Base-by-base conservation (phyloP, 2,113 vertebrate species). In the Pelvicachromis taeniatus region DNA sequence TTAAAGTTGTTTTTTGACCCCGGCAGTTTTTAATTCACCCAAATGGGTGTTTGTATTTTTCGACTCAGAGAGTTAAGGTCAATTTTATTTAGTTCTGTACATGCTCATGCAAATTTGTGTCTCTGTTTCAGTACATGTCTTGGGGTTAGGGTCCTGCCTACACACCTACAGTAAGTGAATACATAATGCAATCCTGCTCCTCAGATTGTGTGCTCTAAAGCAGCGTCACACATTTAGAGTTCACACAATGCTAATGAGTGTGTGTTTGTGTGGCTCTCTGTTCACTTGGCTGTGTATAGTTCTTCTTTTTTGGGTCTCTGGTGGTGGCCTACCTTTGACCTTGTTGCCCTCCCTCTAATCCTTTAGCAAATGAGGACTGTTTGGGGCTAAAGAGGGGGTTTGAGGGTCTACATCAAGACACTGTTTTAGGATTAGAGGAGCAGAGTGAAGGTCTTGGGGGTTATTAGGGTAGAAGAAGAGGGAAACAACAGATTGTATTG, bases 331-430 rank as follows among this genome's bases (percentile, higher is more conserved):
- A 78, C 70, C 89, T 90, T 84, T 93, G 93, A 93, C 94, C 92
- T 84, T 19, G 4, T 50, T 91, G 93, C 92, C 92, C 94, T 83
- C 75, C 8, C 94, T 95, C 92, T 95, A 95, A 95, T 95, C 93
- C 95, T 92, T 88, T 33, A 92, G 92, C 93, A 95, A 95, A 95
- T 94, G 93, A 95, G 94, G 93, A 84, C 86, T 92, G 86, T 87
- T 79, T 87, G 80, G 85, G 88, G 86, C 86, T 89, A 87, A 90
- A 86, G 83, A 89, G 91, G 88, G 70, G 70, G 86, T 90, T 88
- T 85, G 83, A 92, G 85, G 91, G 86, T 89, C 88, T 88, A 78
- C 29, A 50, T 88, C 63, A 68, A 61, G 83, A 88, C 90, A 88
- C 84, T 86, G 91, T 92, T 91, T 92, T 84, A 86, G 94, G 92